Conservation (phyloP, 2,888 invertebrate genomes). For the Esperia sulphurella region DNA sequence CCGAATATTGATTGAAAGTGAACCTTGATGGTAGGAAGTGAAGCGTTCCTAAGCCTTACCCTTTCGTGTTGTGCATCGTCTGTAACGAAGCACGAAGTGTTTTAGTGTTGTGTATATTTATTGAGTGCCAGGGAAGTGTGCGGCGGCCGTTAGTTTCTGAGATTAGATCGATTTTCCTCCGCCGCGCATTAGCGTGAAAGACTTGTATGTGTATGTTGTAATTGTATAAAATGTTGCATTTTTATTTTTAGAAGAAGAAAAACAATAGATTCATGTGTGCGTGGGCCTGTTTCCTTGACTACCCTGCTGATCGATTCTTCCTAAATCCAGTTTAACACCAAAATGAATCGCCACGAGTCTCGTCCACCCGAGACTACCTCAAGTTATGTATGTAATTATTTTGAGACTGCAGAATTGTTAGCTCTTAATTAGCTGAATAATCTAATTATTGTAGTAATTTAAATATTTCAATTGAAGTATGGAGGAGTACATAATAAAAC, state of each 20-base stretch:
- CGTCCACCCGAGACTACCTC: constrained; percentile 60
- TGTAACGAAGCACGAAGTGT: constrained; percentile 46
- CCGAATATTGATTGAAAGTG: no score
- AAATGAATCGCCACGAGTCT: constrained; percentile 43
- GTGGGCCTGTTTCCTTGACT: constrained; percentile 40
- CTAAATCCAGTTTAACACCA: constrained; percentile 2
- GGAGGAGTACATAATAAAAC: constrained; percentile 73
- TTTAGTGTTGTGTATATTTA: constrained; percentile 72
- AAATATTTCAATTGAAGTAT: constrained; percentile 61
- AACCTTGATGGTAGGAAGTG: no score
- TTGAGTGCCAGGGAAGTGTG: constrained; percentile 46
- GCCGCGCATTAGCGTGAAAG: constrained; percentile 34
- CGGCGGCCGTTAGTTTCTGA: constrained; percentile 41
- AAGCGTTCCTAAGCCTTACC: no score
- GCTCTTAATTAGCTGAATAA: constrained; percentile 69
- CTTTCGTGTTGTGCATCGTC: constrained; percentile 25
- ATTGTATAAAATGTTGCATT: constrained; percentile 68
- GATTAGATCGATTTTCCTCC: constrained; percentile 42
- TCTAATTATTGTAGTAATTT: constrained; percentile 66
- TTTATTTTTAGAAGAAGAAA: constrained; percentile 58
- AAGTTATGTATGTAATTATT: constrained; percentile 70
- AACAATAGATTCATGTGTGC: constrained; percentile 42
- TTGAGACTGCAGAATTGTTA: constrained; percentile 78
- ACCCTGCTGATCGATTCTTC: constrained; percentile 24
- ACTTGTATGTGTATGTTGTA: constrained; percentile 22